A percentile compares a stretch with the other conserved stretches of the same genome.
Evolutionary conservation across 1,140 invertebrate species (phyloP).

Genomic region (Drosophila hydei): DNA sequence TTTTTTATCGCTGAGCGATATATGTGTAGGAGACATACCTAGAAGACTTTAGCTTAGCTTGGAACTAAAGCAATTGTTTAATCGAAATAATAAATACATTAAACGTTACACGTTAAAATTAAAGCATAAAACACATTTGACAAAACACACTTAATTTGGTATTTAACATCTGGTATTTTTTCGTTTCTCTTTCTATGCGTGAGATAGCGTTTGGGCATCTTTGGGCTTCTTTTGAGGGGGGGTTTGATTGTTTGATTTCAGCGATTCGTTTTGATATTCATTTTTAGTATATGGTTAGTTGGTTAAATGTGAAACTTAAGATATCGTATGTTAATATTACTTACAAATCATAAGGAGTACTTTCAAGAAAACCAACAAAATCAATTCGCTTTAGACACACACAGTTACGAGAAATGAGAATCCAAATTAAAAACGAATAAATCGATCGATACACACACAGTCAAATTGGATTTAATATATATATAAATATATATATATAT

Average conservation of each 20-base stretch:
- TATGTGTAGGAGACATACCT: constrained; percentile 32
- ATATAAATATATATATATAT: too few relatives aligned
- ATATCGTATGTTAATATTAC: constrained; percentile 39
- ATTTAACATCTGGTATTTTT: constrained; percentile 21
- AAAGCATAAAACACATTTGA: constrained; percentile 73
- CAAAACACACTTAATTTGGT: constrained; percentile 73
- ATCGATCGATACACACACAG: constrained; percentile 39
- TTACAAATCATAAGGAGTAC: constrained; percentile 39
- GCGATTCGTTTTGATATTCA: constrained; percentile 20
- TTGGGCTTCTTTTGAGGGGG: constrained; percentile 14
- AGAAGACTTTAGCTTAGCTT: constrained; percentile 39
- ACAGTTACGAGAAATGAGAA: constrained; percentile 38
- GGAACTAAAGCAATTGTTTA: constrained; percentile 41
- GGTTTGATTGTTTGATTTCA: constrained; percentile 9
- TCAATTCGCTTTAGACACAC: constrained; percentile 43
- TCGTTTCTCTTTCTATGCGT: constrained; percentile 15
- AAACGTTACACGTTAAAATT: constrained; percentile 40
- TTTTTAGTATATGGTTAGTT: constrained; percentile 80
- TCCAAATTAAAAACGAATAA: constrained; percentile 10
- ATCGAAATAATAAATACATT: constrained; percentile 55
- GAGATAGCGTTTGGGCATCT: constrained; percentile 29
- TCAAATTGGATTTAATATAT: constrained; percentile 19
- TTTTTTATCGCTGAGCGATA: constrained; percentile 46
- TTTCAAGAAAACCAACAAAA: constrained; percentile 18
- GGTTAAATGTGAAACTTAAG: constrained; percentile 58